Conservation (phyloP, 2,797 vertebrate genomes). For the Xenopus petersii region DNA sequence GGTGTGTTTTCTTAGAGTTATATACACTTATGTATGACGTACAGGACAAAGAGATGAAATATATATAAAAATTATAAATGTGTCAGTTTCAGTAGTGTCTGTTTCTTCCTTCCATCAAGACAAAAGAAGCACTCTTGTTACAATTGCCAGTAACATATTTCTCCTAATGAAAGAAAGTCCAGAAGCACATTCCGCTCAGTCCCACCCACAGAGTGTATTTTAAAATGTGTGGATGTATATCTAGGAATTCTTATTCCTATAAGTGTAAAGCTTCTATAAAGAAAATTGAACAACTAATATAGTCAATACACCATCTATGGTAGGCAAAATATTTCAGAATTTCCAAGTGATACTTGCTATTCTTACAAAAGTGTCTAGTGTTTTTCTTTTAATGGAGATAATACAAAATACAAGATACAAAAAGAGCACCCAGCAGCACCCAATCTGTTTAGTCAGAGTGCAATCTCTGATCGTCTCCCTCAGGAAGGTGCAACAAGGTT, state of each 20-base stretch:
- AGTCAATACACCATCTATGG: neutral
- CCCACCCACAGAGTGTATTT: neutral
- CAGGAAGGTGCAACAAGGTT: no score
- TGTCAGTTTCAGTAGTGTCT: neutral
- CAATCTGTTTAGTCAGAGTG: no score
- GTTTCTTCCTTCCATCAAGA: neutral
- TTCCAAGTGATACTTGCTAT: no score
- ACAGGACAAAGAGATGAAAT: slow-evolving; percentile 2
- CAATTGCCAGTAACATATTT: neutral
- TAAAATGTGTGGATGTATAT: no score
- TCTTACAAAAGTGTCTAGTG: no score
- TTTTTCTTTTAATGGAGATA: no score
- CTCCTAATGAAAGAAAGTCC: neutral
- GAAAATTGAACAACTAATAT: no score
- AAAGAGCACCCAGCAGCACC: no score
- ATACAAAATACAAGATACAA: no score
- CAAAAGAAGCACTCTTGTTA: neutral
- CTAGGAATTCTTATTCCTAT: no score
- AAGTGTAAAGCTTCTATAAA: no score
- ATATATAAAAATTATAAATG: slow-evolving; percentile 12
- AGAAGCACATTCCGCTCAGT: neutral
- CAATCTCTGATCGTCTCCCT: no score
- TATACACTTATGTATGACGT: neutral
- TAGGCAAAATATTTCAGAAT: neutral
- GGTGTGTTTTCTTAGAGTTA: slow-evolving; percentile 1